Conservation (phyloP, 2,113 vertebrate genomes). For the Thunnus maccoyii region DNA sequence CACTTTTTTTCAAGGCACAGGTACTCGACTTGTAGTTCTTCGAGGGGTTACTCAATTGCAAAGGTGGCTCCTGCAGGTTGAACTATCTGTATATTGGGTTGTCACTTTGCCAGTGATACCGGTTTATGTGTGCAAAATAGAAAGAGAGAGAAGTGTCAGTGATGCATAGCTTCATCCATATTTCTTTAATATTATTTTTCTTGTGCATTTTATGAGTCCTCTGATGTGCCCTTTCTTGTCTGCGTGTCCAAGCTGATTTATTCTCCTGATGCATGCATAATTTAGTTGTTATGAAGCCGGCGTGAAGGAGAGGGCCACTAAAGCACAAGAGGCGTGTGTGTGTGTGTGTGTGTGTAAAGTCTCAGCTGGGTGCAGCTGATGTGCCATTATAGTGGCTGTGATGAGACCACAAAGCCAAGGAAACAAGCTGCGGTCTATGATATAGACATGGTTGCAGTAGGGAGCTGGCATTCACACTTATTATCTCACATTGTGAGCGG, state of each 20-base stretch:
- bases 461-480: conserved; percentile 61
- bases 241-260: conserved; percentile 83
- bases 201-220: conserved; percentile 69
- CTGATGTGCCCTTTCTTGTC: conserved; percentile 82
- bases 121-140: conserved; percentile 57
- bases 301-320: conserved; percentile 75
- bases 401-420: conserved; percentile 68
- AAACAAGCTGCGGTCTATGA: conserved; percentile 55
- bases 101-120: conserved; percentile 57
- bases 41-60: conserved; percentile 48
- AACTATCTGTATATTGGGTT: conserved; percentile 48
- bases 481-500: conserved; percentile 47
- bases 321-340: conserved; percentile 63
- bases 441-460: conserved; percentile 46
- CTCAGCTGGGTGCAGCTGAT: conserved; percentile 71
- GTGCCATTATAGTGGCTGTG: conserved; percentile 65
- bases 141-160: conserved; percentile 33
- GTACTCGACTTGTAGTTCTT: conserved; percentile 61
- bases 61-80: conserved; percentile 38
- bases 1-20: conserved; percentile 50
- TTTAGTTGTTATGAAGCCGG: conserved; percentile 81
- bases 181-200: conserved; percentile 76
- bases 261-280: conserved; percentile 83
- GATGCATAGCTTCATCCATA: conserved; percentile 61
- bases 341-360: conserved; percentile 55